Conservation (phyloP, 2,113 vertebrate genomes). For the Boleophthalmus pectinirostris region DNA sequence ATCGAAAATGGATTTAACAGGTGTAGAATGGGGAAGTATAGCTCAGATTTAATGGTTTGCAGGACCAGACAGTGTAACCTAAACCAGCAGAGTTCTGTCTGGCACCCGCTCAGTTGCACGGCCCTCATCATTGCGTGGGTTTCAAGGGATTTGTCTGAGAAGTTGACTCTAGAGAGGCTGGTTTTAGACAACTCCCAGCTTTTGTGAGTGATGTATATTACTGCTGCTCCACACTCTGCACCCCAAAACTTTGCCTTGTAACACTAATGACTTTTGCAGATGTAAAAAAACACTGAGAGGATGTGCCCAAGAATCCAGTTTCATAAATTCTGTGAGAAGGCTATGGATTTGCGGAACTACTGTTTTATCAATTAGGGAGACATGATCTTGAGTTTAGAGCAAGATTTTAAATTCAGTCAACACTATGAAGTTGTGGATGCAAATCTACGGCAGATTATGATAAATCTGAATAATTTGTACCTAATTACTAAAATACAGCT, state of each 20-base stretch:
- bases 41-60: slow-evolving; percentile 50
- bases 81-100: slow-evolving; percentile 44
- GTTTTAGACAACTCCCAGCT: slow-evolving; percentile 48
- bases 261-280: slow-evolving; percentile 70
- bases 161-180: slow-evolving; percentile 26
- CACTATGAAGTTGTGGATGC: no score
- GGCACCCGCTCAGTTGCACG: slow-evolving; percentile 38
- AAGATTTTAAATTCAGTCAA: neutral
- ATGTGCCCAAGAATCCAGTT: slow-evolving; percentile 53
- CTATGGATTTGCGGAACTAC: slow-evolving; percentile 24
- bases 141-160: slow-evolving; percentile 57
- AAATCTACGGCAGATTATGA: neutral
- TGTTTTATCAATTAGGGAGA: slow-evolving; percentile 22
- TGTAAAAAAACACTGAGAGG: slow-evolving; percentile 38
- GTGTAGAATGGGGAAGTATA: slow-evolving; percentile 27
- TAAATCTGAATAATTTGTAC: neutral
- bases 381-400: slow-evolving; percentile 12
- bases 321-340: slow-evolving; percentile 30
- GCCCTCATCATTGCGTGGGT: slow-evolving; percentile 43
- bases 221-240: slow-evolving; percentile 51
- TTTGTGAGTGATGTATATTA: slow-evolving; percentile 59
- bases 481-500: neutral
- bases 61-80: slow-evolving; percentile 60
- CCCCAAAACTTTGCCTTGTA: slow-evolving; percentile 36
- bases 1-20: slow-evolving; percentile 69